Conservation (phyloP, 2,888 invertebrate genomes). For the Mantis religiosa region DNA sequence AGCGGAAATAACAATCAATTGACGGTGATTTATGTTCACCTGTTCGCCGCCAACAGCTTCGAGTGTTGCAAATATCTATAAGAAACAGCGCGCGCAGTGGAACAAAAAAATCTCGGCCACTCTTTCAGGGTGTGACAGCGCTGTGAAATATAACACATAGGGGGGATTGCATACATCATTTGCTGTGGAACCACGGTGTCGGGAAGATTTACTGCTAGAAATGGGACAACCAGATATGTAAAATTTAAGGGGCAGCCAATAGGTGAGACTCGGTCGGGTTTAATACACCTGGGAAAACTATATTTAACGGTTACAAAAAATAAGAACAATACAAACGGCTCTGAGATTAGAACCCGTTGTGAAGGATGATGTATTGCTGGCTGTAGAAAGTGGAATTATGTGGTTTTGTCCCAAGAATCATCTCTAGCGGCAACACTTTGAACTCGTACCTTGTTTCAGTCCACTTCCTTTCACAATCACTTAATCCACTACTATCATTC, state of each 20-base stretch:
- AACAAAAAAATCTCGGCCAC: background rate
- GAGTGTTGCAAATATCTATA: background rate
- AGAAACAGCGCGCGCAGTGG: background rate
- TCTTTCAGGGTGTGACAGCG: background rate
- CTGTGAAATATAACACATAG: background rate
- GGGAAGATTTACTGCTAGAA: background rate
- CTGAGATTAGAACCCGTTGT: too few relatives aligned
- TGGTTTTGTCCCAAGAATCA: too few relatives aligned
- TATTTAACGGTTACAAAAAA: background rate
- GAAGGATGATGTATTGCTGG: too few relatives aligned
- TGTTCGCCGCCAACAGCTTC: background rate
- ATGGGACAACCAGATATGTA: background rate
- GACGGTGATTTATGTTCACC: too few relatives aligned
- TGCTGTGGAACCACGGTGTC: background rate
- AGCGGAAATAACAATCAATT: background rate
- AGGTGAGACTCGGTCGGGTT: background rate
- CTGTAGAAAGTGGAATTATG: too few relatives aligned
- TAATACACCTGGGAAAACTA: background rate
- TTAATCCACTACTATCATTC: too few relatives aligned
- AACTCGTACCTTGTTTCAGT: too few relatives aligned
- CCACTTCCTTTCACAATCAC: too few relatives aligned
- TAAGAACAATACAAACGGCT: too few relatives aligned
- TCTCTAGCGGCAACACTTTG: too few relatives aligned
- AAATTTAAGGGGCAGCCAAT: background rate
- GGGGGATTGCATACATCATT: slow-evolving; percentile 6